These are phyloP conservation scores for Pica pica DNA, from an alignment of 2,113 vertebrate species.

Conservation along the genomic window DNA sequence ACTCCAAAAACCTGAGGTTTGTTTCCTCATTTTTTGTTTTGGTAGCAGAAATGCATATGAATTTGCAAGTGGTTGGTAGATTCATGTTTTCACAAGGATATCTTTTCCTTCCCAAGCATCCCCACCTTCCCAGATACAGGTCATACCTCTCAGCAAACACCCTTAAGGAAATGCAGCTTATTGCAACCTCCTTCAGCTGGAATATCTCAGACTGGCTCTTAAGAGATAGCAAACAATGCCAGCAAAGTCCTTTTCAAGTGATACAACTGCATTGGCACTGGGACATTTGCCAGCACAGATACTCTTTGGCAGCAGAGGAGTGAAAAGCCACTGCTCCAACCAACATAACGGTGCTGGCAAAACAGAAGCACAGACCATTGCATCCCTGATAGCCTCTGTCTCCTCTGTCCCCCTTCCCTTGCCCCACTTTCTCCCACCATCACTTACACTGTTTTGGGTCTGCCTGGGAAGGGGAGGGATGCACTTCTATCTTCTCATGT, in stretches of 20 bases:
- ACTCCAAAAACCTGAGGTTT: not conserved
- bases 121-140: not conserved
- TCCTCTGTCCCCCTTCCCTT: not conserved
- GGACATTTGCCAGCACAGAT: not conserved
- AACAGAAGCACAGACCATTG: not conserved
- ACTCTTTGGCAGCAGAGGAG: constrained; percentile 4
- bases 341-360: not conserved
- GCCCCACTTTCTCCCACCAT: not conserved
- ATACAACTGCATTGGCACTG: not conserved
- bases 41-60: not conserved
- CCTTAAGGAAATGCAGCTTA: not conserved
- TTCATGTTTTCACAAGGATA: not conserved
- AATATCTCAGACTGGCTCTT: not conserved
- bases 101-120: not conserved
- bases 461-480: not conserved
- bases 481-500: not conserved
- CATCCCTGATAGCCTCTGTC: not conserved
- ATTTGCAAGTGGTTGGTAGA: not conserved
- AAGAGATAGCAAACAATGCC: not conserved
- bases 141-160: not conserved
- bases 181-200: not conserved
- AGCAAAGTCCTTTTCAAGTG: constrained; percentile 24
- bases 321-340: not conserved
- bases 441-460: not conserved
- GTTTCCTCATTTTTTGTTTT: not conserved